A percentile compares a stretch with the other conserved stretches of the same genome.
These are phyloP conservation scores for Ctenicera cuprea DNA, from an alignment of 2,888 invertebrate genomes.

Conservation along the genomic window DNA sequence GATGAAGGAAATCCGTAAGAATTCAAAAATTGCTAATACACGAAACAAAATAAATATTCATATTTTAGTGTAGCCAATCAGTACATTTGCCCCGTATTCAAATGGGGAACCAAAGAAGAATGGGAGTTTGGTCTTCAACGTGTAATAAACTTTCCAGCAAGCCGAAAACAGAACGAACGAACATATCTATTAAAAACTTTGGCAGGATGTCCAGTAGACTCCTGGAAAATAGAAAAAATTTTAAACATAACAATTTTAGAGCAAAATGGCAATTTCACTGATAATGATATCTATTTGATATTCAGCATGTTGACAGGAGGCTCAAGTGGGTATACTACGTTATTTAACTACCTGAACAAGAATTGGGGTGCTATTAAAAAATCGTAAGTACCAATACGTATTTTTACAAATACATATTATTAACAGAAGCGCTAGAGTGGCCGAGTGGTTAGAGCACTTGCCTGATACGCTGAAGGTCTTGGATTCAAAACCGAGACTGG, in stretches of 20 bases:
- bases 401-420: no score
- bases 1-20: conserved; percentile 89
- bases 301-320: conserved; percentile 85
- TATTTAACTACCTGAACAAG: conserved; percentile 82
- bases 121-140: conserved; percentile 89
- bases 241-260: conserved; percentile 83
- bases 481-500: no score
- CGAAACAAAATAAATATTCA: background rate
- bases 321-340: conserved; percentile 81
- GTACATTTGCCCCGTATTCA: conserved; percentile 87
- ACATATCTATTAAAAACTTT: conserved; percentile 86
- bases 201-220: conserved; percentile 86
- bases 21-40: conserved; percentile 26
- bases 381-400: conserved; percentile 73
- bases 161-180: conserved; percentile 83
- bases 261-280: conserved; percentile 83
- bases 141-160: conserved; percentile 83
- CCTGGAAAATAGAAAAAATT: conserved; percentile 80
- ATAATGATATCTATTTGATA: conserved; percentile 84
- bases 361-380: conserved; percentile 82
- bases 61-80: conserved; percentile 81
- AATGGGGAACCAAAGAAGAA: conserved; percentile 86
- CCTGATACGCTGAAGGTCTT: no score
- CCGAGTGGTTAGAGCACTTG: no score
- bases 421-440: no score